phyloP scores from a whole-genome alignment of 2,888 invertebrate species.

The Odontomyia ornata region DNA sequence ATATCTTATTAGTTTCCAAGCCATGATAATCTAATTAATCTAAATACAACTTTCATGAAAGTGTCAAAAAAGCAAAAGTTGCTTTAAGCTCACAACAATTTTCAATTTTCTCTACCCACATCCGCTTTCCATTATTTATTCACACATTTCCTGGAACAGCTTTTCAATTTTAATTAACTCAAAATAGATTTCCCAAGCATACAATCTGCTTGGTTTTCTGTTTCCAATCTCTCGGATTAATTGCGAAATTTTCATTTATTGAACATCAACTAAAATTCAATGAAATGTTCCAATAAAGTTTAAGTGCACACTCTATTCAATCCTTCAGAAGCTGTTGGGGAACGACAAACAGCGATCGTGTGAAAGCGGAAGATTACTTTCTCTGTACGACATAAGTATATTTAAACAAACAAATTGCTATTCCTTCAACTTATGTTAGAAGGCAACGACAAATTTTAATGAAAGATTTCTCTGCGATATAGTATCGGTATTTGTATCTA shows the following conservation, averaged over 20 bases:
- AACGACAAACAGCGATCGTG: too few relatives aligned
- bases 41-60: neutral
- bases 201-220: neutral
- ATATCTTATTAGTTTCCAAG: neutral
- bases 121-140: neutral
- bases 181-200: neutral
- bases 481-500: too few relatives aligned
- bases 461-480: too few relatives aligned
- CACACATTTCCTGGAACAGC: neutral
- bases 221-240: neutral
- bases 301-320: too few relatives aligned
- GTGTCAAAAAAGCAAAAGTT: neutral
- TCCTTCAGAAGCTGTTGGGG: too few relatives aligned
- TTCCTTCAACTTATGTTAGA: too few relatives aligned
- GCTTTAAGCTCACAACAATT: neutral
- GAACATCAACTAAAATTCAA: neutral
- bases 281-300: neutral
- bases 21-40: conserved; percentile 12
- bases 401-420: too few relatives aligned
- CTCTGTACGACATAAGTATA: too few relatives aligned
- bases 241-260: conserved; percentile 5
- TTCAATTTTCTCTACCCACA: neutral
- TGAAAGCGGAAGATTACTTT: too few relatives aligned
- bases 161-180: conserved; percentile 21
- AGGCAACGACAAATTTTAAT: too few relatives aligned